Evolutionary conservation across 2,888 invertebrate genomes (phyloP).

Genomic region (Phortica okadai): DNA sequence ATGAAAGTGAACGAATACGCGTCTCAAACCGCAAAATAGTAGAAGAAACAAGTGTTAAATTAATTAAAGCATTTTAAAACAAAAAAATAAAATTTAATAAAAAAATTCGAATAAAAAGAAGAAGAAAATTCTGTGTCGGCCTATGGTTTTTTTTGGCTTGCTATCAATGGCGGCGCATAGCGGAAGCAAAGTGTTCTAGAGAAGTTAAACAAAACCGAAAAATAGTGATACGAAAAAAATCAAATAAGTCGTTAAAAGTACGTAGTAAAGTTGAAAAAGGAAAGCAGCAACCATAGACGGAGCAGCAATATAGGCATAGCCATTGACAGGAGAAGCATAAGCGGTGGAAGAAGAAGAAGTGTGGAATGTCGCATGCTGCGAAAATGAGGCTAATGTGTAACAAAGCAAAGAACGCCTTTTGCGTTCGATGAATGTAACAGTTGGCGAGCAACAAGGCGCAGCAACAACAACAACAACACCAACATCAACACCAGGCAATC

Average conservation of each 20-base stretch:
- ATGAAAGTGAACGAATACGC: not conserved
- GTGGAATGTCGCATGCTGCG: constrained; percentile 9
- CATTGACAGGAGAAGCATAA: constrained; percentile 5
- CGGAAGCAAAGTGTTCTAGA: too few relatives aligned
- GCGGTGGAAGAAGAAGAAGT: constrained; percentile 8
- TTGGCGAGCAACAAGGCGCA: not conserved
- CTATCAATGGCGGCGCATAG: not conserved
- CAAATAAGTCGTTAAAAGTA: not conserved
- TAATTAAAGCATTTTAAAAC: not conserved
- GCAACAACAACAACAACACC: not conserved
- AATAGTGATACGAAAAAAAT: not conserved
- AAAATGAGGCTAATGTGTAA: constrained; percentile 25
- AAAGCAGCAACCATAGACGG: too few relatives aligned
- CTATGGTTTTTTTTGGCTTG: not conserved
- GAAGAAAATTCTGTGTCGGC: constrained; percentile 4
- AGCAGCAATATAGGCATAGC: not conserved
- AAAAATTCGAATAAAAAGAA: not conserved
- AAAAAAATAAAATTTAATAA: not conserved
- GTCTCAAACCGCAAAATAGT: not conserved
- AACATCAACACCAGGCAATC: not conserved
- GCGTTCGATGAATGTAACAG: not conserved
- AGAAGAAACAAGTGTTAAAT: not conserved
- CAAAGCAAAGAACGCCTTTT: not conserved
- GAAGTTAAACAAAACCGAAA: too few relatives aligned
- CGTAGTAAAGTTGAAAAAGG: not conserved